Percentiles rank a stretch among this genome's conserved stretches.
These are phyloP conservation scores for Linyphia triangularis DNA, from an alignment of 2,888 invertebrate genomes.

Conservation along the genomic window DNA sequence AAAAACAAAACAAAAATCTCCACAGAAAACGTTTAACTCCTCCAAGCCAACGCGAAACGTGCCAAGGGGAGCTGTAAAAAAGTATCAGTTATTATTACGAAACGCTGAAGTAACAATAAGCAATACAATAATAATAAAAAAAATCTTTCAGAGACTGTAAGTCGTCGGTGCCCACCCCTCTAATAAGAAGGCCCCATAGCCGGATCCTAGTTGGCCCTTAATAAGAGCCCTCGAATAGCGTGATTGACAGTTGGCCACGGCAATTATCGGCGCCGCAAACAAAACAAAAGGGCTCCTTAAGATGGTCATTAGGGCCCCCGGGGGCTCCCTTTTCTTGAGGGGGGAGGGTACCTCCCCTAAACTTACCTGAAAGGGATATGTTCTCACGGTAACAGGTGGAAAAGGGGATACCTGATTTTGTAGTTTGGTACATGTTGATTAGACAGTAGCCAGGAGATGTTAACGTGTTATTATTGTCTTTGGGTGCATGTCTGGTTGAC, in stretches of 20 bases:
- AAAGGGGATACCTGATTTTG: background rate
- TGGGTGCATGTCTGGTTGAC: too few relatives aligned
- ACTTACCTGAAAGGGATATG: constrained; percentile 54
- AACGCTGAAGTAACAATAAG: constrained; percentile 31
- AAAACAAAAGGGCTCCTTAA: constrained; percentile 70
- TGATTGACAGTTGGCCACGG: constrained; percentile 69
- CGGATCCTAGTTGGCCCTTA: constrained; percentile 69
- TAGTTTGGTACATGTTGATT: background rate
- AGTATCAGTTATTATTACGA: constrained; percentile 69
- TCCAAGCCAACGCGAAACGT: constrained; percentile 61
- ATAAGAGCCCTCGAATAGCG: constrained; percentile 62
- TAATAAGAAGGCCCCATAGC: constrained; percentile 55
- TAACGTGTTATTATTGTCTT: too few relatives aligned
- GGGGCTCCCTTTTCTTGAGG: constrained; percentile 7
- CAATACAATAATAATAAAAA: constrained; percentile 16
- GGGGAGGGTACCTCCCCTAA: constrained; percentile 37
- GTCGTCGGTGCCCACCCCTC: constrained; percentile 63
- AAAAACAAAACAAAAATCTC: background rate
- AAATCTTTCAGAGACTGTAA: background rate
- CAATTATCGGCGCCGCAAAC: constrained; percentile 73
- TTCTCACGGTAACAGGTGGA: constrained; percentile 11
- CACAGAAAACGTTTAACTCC: constrained; percentile 35
- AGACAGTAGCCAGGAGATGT: background rate
- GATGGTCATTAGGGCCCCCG: constrained; percentile 65
- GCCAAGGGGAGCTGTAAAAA: constrained; percentile 65